These are phyloP conservation scores for Drosophila meridiana DNA, from an alignment of 2,888 invertebrate species.

Conservation along the genomic window DNA sequence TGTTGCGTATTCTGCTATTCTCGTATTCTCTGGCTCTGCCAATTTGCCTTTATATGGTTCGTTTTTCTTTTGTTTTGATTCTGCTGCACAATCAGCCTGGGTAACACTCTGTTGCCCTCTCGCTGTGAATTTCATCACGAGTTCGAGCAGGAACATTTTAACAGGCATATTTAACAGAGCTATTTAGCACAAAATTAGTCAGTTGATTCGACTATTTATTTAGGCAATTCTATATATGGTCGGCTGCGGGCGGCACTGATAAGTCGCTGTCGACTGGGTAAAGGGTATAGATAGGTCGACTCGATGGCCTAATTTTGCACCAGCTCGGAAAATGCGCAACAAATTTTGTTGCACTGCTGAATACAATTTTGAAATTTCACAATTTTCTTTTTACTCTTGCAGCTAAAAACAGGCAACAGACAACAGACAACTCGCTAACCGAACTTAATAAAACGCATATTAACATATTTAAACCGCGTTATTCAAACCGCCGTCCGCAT, in stretches of 20 bases:
- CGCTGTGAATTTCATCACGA: slow-evolving; percentile 1
- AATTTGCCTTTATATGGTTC: slow-evolving; percentile 64
- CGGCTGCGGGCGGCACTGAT: not conserved
- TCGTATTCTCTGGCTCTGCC: slow-evolving; percentile 32
- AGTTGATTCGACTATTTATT: not conserved
- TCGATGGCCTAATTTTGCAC: slow-evolving; percentile 1
- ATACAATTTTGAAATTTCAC: slow-evolving; percentile 57
- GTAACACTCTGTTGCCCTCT: slow-evolving; percentile 37
- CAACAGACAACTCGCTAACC: slow-evolving; percentile 11
- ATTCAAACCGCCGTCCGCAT: slow-evolving; percentile 75
- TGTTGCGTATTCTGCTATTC: slow-evolving; percentile 10
- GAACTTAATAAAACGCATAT: slow-evolving; percentile 32
- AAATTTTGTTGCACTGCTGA: slow-evolving; percentile 49
- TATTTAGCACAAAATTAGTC: not conserved
- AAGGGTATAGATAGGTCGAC: slow-evolving; percentile 37
- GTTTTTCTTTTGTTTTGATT: slow-evolving; percentile 64
- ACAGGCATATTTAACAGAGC: not conserved
- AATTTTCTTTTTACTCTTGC: slow-evolving; percentile 43
- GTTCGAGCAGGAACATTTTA: not conserved
- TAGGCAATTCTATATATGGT: not conserved
- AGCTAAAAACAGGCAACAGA: slow-evolving; percentile 29
- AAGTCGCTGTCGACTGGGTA: not conserved
- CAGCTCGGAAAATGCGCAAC: slow-evolving; percentile 65
- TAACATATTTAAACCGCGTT: slow-evolving; percentile 48
- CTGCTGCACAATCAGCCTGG: slow-evolving; percentile 24